Conservation (phyloP, 1,140 invertebrate genomes). For the Bilobella aurantiaca region DNA sequence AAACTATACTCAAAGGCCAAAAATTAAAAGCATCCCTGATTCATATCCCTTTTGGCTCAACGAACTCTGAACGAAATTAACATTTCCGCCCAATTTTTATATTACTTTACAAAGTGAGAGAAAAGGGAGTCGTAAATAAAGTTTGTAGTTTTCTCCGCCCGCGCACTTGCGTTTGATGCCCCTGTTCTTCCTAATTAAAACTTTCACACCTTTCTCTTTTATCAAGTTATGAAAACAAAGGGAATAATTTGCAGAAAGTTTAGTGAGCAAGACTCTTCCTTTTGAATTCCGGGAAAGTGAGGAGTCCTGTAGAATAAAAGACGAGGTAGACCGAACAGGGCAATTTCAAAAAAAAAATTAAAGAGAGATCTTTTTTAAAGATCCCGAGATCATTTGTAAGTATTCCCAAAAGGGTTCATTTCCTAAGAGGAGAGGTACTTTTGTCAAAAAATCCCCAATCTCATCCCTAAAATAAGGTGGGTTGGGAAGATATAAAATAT, state of each 20-base stretch:
- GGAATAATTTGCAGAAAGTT: not conserved
- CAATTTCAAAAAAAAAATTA: too few species aligned
- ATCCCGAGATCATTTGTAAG: too few species aligned
- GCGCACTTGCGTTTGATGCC: not conserved
- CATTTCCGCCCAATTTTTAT: not conserved
- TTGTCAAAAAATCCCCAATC: not conserved
- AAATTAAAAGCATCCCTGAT: not conserved
- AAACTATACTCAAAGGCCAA: too few species aligned
- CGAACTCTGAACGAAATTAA: not conserved
- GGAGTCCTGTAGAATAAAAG: too few species aligned
- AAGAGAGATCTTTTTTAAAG: too few species aligned
- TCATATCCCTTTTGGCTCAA: not conserved
- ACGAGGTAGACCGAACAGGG: too few species aligned
- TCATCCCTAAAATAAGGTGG: not conserved
- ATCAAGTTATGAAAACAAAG: conserved; percentile 6
- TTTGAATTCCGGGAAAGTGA: too few species aligned
- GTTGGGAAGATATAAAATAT: not conserved
- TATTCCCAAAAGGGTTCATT: too few species aligned
- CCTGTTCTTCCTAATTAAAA: conserved; percentile 5
- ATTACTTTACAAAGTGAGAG: not conserved
- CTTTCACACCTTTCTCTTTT: conserved; percentile 1
- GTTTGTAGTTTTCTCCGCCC: not conserved
- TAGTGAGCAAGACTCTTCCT: too few species aligned
- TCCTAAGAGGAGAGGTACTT: too few species aligned
- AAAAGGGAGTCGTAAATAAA: conserved; percentile 6